Conservation (phyloP, 2,888 invertebrate genomes). For the Xestia sexstrigata region DNA sequence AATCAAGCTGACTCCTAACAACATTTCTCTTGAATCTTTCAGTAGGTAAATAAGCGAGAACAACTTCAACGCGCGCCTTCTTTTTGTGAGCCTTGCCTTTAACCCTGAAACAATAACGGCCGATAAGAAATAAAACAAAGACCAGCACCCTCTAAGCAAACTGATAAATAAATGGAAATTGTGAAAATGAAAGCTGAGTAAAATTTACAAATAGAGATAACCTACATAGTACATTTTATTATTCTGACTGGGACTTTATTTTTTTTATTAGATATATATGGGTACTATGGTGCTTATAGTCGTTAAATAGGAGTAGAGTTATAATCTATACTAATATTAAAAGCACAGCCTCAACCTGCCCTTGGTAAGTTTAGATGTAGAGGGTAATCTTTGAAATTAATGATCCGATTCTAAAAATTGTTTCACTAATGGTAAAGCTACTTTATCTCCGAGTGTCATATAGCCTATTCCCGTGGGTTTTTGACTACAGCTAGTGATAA, state of each 20-base stretch:
- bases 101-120: slow-evolving; percentile 55
- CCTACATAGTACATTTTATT: background rate
- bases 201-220: background rate
- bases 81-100: slow-evolving; percentile 81
- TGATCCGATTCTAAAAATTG: background rate
- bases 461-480: background rate
- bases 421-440: background rate
- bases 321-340: background rate
- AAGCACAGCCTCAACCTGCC: background rate
- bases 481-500: background rate
- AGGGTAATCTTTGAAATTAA: background rate
- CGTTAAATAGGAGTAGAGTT: background rate
- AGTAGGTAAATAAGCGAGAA: slow-evolving; percentile 91
- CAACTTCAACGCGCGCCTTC: slow-evolving; percentile 87
- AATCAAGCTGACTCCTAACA: slow-evolving; percentile 91
- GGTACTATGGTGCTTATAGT: background rate
- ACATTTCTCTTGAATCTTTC: slow-evolving; percentile 92
- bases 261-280: background rate
- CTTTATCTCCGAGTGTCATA: background rate
- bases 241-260: background rate
- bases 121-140: slow-evolving; percentile 38
- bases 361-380: background rate
- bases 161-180: background rate
- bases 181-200: background rate
- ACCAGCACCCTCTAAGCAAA: background rate